A percentile compares a stretch with the other conserved stretches of the same genome.
These are phyloP conservation scores for Coenonympha glycerion DNA, from an alignment of 2,888 invertebrate species.

Conservation along the genomic window DNA sequence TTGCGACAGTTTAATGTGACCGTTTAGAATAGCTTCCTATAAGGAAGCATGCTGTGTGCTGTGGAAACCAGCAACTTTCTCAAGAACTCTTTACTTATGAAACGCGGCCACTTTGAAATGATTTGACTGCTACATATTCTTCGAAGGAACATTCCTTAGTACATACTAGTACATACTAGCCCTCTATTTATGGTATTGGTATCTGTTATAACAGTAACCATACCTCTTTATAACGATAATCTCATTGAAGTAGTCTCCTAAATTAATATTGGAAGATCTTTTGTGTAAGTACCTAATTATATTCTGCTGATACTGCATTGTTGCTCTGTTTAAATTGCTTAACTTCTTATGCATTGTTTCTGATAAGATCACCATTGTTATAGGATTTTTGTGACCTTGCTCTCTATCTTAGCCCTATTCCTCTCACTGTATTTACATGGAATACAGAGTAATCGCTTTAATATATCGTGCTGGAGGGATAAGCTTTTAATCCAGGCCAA, in stretches of 20 bases:
- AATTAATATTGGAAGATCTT: too few species aligned
- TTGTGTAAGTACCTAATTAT: background rate
- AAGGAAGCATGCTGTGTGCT: background rate
- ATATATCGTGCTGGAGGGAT: too few species aligned
- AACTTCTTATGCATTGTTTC: background rate
- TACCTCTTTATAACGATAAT: too few species aligned
- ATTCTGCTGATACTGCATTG: background rate
- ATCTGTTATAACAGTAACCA: too few species aligned
- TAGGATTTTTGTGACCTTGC: constrained; percentile 6
- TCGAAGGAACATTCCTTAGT: background rate
- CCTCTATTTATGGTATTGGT: too few species aligned
- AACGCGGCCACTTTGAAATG: background rate
- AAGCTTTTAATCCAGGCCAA: too few species aligned
- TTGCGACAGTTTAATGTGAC: constrained; percentile 12
- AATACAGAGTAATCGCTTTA: constrained; percentile 10
- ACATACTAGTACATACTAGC: too few species aligned
- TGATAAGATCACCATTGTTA: constrained; percentile 12
- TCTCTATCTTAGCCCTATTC: background rate
- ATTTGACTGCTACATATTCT: background rate
- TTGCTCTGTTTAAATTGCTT: background rate
- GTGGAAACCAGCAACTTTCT: constrained; percentile 7
- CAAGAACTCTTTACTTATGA: background rate
- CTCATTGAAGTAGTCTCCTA: too few species aligned
- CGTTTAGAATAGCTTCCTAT: constrained; percentile 17
- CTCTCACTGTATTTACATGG: constrained; percentile 21